Conservation (phyloP, 2,113 vertebrate species). For the Hemicordylus capensis region DNA sequence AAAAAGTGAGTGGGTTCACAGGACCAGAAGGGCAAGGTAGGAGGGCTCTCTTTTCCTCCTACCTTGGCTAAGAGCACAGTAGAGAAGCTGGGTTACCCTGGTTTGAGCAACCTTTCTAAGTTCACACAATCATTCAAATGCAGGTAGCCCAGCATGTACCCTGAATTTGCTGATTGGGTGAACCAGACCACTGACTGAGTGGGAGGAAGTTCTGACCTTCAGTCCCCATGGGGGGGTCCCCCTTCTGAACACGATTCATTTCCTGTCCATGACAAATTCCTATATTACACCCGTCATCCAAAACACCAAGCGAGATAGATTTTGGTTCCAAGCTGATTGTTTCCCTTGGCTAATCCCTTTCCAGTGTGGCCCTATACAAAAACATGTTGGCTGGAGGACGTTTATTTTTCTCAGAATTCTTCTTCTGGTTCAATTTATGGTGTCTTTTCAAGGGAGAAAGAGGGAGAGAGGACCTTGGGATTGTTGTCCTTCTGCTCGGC, state of each 20-base stretch:
- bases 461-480: slow-evolving; percentile 51
- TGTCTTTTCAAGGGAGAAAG: not conserved
- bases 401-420: slow-evolving; percentile 49
- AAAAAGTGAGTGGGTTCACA: too few relatives aligned
- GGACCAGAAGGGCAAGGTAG: too few relatives aligned
- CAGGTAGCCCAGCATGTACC: too few relatives aligned
- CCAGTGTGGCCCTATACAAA: slow-evolving; percentile 68
- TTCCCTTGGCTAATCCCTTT: slow-evolving; percentile 69
- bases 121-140: too few relatives aligned
- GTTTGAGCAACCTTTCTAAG: too few relatives aligned
- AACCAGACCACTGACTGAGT: slow-evolving; percentile 59
- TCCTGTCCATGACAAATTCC: slow-evolving; percentile 71
- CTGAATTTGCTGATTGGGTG: too few relatives aligned
- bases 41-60: too few relatives aligned
- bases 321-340: slow-evolving; percentile 65
- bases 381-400: slow-evolving; percentile 67
- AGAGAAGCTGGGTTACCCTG: too few relatives aligned
- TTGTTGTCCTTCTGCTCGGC: slow-evolving; percentile 69
- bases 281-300: slow-evolving; percentile 75
- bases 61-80: too few relatives aligned
- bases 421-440: slow-evolving; percentile 66
- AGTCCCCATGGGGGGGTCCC: slow-evolving; percentile 63
- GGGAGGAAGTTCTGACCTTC: slow-evolving; percentile 61
- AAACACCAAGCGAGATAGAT: slow-evolving; percentile 69
- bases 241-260: slow-evolving; percentile 71